Evolutionary conservation across 2,888 invertebrate species (phyloP).

Genomic region (Parthenolecanium corni): DNA sequence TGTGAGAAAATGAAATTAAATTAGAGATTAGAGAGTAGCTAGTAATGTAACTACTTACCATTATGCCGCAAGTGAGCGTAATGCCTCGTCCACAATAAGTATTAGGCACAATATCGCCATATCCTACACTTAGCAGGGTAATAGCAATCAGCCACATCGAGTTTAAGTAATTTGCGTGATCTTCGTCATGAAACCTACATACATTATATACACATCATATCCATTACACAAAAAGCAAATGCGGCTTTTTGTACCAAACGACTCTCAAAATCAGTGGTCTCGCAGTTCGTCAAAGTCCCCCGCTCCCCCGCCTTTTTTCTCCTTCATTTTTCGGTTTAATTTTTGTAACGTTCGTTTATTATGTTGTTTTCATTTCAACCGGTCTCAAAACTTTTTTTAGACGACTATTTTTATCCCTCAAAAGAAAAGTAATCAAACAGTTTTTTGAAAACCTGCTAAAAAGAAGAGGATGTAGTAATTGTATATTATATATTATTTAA

Average conservation of each 20-base stretch:
- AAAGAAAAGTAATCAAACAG: too few relatives aligned
- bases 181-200: conserved; percentile 90
- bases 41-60: conserved; percentile 73
- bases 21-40: too few relatives aligned
- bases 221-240: conserved; percentile 18
- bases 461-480: too few relatives aligned
- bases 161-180: conserved; percentile 96
- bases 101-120: conserved; percentile 99
- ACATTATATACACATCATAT: conserved; percentile 28
- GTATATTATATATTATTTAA: too few relatives aligned
- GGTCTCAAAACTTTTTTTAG: neutral
- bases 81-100: conserved; percentile 99
- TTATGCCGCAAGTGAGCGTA: conserved; percentile 97
- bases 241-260: neutral
- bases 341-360: too few relatives aligned
- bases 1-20: too few relatives aligned
- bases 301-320: neutral
- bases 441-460: neutral
- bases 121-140: conserved; percentile 99
- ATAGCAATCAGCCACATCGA: conserved; percentile 99
- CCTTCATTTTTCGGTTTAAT: too few relatives aligned
- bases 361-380: too few relatives aligned
- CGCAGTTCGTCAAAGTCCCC: neutral
- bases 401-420: too few relatives aligned
- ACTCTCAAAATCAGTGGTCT: conserved; percentile 28